Evolutionary conservation across 2,113 vertebrate species (phyloP).

Genomic region (Boleophthalmus pectinirostris): DNA sequence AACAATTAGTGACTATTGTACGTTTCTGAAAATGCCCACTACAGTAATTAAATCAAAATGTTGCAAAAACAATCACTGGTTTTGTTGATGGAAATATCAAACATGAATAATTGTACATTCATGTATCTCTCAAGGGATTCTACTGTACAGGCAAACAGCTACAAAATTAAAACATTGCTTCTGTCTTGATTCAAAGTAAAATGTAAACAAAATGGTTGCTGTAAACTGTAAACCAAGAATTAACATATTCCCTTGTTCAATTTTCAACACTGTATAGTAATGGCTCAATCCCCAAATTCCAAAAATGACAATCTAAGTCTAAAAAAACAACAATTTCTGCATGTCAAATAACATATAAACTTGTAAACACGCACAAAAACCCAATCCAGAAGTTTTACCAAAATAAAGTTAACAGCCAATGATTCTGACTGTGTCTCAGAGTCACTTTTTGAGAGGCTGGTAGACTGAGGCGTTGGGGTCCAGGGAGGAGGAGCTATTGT

Average conservation of each 20-base stretch:
- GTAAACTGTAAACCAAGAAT: conserved; percentile 31
- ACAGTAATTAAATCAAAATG: conserved; percentile 42
- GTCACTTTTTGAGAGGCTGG: conserved; percentile 96
- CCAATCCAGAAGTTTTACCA: conserved; percentile 15
- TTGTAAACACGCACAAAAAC: conserved; percentile 37
- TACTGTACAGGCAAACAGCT: conserved; percentile 33
- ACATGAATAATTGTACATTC: conserved; percentile 70
- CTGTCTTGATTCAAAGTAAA: neutral
- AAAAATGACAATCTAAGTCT: neutral
- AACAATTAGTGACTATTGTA: conserved; percentile 21
- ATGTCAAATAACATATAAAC: conserved; percentile 36
- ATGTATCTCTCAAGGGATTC: conserved; percentile 51
- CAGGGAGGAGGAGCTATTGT: conserved; percentile 95
- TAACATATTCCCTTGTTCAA: conserved; percentile 20
- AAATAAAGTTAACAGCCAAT: conserved; percentile 31
- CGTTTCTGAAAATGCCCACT: conserved; percentile 39
- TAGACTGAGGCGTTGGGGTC: conserved; percentile 99
- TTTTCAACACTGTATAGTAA: conserved; percentile 16
- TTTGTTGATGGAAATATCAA: conserved; percentile 38
- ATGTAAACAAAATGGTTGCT: neutral
- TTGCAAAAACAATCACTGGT: conserved; percentile 54
- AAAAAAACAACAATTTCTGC: neutral
- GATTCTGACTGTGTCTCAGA: conserved; percentile 39
- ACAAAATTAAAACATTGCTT: conserved; percentile 19
- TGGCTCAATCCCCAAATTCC: conserved; percentile 40